A percentile compares a stretch with the other conserved stretches of the same genome.
Conservation (phyloP, 2,888 invertebrate species). For the Loripinus fragilis region DNA sequence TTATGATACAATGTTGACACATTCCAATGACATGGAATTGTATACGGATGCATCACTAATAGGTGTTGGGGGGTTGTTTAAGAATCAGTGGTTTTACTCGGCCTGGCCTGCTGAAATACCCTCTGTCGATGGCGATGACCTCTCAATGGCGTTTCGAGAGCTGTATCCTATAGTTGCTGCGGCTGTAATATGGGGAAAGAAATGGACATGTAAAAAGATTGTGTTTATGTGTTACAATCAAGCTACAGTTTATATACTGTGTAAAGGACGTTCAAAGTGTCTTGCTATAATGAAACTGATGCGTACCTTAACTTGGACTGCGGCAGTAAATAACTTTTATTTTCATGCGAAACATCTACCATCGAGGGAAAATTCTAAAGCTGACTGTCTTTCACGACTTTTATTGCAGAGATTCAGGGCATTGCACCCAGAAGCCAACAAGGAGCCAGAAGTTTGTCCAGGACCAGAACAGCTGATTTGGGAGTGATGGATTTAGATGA, state of each 20-base stretch:
- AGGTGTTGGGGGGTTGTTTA: not conserved
- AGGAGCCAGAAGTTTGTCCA: too few relatives aligned
- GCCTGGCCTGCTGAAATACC: not conserved
- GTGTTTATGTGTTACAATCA: not conserved
- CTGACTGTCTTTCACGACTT: not conserved
- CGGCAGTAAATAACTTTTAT: not conserved
- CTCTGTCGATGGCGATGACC: not conserved
- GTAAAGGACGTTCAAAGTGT: not conserved
- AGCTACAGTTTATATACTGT: not conserved
- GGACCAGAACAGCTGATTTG: too few relatives aligned
- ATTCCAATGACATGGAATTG: not conserved
- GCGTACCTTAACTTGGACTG: too few relatives aligned
- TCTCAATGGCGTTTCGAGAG: too few relatives aligned
- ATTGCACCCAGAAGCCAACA: too few relatives aligned
- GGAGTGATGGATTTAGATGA: too few relatives aligned
- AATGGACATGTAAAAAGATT: not conserved
- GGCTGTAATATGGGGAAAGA: too few relatives aligned
- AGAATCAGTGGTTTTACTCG: too few relatives aligned
- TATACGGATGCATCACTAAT: not conserved
- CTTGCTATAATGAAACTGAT: too few relatives aligned
- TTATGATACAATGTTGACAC: not conserved
- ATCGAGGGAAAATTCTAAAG: not conserved
- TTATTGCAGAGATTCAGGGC: too few relatives aligned
- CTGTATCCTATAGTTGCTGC: too few relatives aligned
- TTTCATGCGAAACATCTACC: not conserved